Percentiles rank a stretch among this genome's conserved stretches.
phyloP scores from a whole-genome alignment of 2,888 invertebrate genomes.

The Pachymerium ferrugineum region DNA sequence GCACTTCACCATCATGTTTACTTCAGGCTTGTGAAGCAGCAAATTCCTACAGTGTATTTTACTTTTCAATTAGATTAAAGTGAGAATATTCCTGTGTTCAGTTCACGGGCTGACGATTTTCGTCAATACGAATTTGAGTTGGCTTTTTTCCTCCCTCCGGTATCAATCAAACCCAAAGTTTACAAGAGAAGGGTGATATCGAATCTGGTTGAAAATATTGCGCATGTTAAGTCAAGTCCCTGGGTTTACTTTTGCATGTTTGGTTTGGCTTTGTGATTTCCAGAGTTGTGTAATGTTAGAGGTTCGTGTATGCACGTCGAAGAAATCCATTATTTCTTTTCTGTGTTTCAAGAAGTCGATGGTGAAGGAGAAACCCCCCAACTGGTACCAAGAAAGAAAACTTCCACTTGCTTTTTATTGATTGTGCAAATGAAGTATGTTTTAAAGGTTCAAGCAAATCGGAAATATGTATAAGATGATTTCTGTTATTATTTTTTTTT shows the following conservation, averaged over 20 bases:
- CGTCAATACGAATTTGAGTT: no score
- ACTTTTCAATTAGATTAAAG: no score
- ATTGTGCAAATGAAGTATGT: constrained; percentile 4
- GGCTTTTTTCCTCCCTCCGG: no score
- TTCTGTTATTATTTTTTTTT: background rate
- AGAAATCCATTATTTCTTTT: constrained; percentile 7
- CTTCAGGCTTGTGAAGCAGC: no score
- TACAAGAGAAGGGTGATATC: no score
- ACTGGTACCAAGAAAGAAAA: background rate
- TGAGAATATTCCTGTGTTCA: no score
- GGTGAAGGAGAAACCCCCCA: background rate
- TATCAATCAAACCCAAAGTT: no score
- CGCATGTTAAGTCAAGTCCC: background rate
- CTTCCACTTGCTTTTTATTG: background rate
- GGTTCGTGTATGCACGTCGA: background rate
- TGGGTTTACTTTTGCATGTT: background rate
- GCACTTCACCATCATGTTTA: no score
- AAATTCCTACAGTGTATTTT: no score
- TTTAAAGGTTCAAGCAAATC: no score
- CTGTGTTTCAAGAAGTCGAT: background rate
- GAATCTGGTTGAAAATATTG: no score
- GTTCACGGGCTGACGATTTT: no score
- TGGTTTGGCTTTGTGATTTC: background rate
- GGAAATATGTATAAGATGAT: background rate
- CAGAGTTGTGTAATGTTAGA: background rate